Conservation (phyloP, 2,888 invertebrate genomes). For the Cheilosia soror region DNA sequence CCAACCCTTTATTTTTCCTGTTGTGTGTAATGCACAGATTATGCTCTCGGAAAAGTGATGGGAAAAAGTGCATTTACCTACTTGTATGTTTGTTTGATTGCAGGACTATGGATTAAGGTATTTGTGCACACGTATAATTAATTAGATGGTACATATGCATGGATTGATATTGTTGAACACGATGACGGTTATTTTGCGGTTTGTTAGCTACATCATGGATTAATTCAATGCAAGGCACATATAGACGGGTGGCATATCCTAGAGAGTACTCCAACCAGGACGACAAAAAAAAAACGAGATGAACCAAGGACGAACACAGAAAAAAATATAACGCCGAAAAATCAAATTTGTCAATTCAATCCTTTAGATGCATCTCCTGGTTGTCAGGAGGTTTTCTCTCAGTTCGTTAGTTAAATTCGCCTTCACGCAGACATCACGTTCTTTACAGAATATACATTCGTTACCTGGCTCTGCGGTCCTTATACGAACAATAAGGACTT, state of each 20-base stretch:
- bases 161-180: constrained; percentile 60
- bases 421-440: constrained; percentile 71
- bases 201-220: constrained; percentile 70
- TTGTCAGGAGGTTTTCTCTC: constrained; percentile 56
- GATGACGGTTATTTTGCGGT: constrained; percentile 76
- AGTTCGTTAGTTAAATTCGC: constrained; percentile 74
- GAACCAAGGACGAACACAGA: background rate
- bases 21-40: constrained; percentile 58
- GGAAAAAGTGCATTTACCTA: constrained; percentile 50
- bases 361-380: constrained; percentile 69
- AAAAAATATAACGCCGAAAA: constrained; percentile 42
- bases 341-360: constrained; percentile 71
- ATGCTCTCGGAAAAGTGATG: constrained; percentile 52
- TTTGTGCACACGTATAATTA: constrained; percentile 75
- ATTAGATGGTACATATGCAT: constrained; percentile 74
- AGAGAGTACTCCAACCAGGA: constrained; percentile 10
- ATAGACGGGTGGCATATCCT: background rate
- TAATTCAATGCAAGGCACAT: constrained; percentile 43
- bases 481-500: constrained; percentile 71
- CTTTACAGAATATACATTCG: constrained; percentile 68
- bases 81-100: constrained; percentile 69
- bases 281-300: background rate
- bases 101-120: constrained; percentile 73
- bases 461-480: constrained; percentile 71
- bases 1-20: constrained; percentile 26